Evolutionary conservation across 2,888 invertebrate species (phyloP).

Genomic region (Pogonocherus hispidulus): DNA sequence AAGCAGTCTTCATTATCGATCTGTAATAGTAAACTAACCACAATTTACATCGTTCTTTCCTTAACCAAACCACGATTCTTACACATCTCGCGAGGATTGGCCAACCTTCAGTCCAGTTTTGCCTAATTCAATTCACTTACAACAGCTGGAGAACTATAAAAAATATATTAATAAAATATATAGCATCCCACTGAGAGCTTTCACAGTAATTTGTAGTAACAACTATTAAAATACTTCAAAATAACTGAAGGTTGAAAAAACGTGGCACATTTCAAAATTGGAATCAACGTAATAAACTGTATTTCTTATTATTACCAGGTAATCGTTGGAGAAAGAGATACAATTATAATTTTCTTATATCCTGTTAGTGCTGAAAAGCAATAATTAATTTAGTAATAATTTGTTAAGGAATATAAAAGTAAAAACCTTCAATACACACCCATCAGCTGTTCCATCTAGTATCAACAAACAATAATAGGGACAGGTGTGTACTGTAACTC

Average conservation of each 20-base stretch:
- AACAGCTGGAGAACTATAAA: not conserved
- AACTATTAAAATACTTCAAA: not conserved
- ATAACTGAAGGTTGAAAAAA: not conserved
- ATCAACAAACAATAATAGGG: no score
- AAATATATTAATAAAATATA: not conserved
- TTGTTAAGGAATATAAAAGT: not conserved
- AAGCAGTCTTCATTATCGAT: no score
- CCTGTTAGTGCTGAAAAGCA: not conserved
- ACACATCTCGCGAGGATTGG: not conserved
- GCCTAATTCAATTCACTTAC: no score
- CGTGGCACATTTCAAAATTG: not conserved
- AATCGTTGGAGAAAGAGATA: no score
- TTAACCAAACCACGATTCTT: no score
- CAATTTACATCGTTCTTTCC: no score
- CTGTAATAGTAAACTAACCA: no score
- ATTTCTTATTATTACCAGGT: no score
- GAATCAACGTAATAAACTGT: no score
- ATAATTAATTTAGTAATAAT: conserved; percentile 12
- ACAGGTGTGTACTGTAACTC: no score
- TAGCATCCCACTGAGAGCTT: not conserved
- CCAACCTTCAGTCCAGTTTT: not conserved
- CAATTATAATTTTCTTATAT: conserved; percentile 1
- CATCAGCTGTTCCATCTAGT: no score
- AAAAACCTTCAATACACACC: conserved; percentile 3
- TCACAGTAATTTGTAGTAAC: no score